Percentiles rank a stretch among this genome's conserved stretches.
phyloP scores from a whole-genome alignment of 2,797 vertebrate species.

The Anolis apletophallus region DNA sequence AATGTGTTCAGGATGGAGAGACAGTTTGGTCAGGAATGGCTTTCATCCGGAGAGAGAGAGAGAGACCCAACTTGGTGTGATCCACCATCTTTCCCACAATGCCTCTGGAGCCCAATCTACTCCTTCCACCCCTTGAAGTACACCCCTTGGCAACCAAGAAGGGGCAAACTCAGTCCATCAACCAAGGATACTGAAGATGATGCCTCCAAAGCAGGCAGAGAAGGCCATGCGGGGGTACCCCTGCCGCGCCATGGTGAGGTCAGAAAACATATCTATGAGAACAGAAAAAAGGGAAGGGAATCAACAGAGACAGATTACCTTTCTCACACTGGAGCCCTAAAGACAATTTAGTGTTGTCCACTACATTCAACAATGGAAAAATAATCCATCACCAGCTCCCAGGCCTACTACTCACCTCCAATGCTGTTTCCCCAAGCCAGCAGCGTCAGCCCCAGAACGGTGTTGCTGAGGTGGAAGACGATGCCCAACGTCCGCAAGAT shows the following conservation, averaged over 20 bases:
- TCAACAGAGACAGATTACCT: background rate
- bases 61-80: too few relatives aligned
- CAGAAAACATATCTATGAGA: slow-evolving; percentile 89
- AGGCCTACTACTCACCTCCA: slow-evolving; percentile 81
- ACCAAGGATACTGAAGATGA: slow-evolving; percentile 98
- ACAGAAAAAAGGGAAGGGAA: background rate
- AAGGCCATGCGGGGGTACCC: slow-evolving; percentile 98
- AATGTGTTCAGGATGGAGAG: slow-evolving; percentile 74
- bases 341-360: background rate
- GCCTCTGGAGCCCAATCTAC: background rate
- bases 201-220: slow-evolving; percentile 96
- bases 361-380: too few relatives aligned
- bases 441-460: slow-evolving; percentile 92
- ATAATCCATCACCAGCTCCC: background rate
- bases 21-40: background rate
- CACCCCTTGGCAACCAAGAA: background rate
- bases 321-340: background rate
- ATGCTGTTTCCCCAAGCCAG: slow-evolving; percentile 99
- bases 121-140: too few relatives aligned
- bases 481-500: slow-evolving; percentile 90
- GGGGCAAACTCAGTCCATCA: background rate
- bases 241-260: slow-evolving; percentile 94
- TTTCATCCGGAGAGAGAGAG: background rate
- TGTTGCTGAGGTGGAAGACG: slow-evolving; percentile 93
- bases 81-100: too few relatives aligned